Conservation (phyloP, 2,888 invertebrate genomes). For the Melanostoma scalare region DNA sequence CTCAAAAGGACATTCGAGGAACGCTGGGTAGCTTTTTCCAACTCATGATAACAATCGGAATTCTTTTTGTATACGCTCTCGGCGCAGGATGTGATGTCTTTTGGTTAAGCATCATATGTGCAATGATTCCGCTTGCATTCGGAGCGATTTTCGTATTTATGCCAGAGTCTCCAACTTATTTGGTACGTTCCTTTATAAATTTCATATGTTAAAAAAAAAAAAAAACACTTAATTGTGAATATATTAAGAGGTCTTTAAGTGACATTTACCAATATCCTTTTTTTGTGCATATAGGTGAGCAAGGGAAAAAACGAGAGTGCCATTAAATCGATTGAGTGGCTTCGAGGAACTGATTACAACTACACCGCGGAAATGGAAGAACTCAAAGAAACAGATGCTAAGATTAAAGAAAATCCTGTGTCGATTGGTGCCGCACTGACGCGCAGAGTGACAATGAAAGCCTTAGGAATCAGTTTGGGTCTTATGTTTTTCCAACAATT, state of each 20-base stretch:
- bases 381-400: slow-evolving; percentile 84
- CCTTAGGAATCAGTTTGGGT: slow-evolving; percentile 87
- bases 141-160: slow-evolving; percentile 89
- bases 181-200: slow-evolving; percentile 81
- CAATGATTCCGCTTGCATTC: slow-evolving; percentile 85
- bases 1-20: slow-evolving; percentile 92
- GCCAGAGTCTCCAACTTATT: slow-evolving; percentile 93
- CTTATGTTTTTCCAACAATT: slow-evolving; percentile 96
- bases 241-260: too few species aligned
- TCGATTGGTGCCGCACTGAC: slow-evolving; percentile 84
- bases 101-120: slow-evolving; percentile 79
- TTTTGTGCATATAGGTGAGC: slow-evolving; percentile 75
- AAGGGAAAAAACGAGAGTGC: slow-evolving; percentile 87
- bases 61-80: slow-evolving; percentile 89
- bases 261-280: not conserved
- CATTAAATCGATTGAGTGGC: slow-evolving; percentile 85
- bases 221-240: too few species aligned
- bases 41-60: slow-evolving; percentile 92
- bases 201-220: not conserved
- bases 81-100: slow-evolving; percentile 81
- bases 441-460: slow-evolving; percentile 85
- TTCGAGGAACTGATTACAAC: slow-evolving; percentile 89
- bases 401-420: slow-evolving; percentile 83
- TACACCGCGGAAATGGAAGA: slow-evolving; percentile 86
- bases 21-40: slow-evolving; percentile 94